A percentile compares a stretch with the other conserved stretches of the same genome.
Conservation (phyloP, 2,113 vertebrate genomes). For the Pachycephala philippinensis region DNA sequence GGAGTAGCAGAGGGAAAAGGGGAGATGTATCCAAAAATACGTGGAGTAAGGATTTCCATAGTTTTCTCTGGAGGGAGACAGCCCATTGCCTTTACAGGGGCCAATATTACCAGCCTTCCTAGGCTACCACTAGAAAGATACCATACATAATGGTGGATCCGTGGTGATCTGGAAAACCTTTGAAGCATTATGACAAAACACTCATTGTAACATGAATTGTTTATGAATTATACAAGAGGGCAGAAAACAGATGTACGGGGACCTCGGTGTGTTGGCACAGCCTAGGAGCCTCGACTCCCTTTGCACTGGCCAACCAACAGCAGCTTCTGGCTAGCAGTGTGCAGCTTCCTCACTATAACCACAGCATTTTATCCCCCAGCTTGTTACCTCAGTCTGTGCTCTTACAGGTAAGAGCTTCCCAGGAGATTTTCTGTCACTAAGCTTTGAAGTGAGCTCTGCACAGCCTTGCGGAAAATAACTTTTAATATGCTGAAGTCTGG, state of each 20-base stretch:
- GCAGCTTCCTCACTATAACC: background rate
- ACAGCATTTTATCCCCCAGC: background rate
- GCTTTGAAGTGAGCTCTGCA: slow-evolving; percentile 8
- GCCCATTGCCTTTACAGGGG: background rate
- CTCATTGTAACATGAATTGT: background rate
- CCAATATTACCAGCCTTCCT: background rate
- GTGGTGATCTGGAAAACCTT: background rate
- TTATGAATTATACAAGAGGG: background rate
- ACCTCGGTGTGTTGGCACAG: background rate
- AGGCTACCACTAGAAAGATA: background rate
- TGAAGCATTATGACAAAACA: background rate
- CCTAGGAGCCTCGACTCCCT: background rate
- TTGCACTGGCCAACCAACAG: background rate
- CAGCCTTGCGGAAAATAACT: slow-evolving; percentile 8
- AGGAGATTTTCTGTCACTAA: slow-evolving; percentile 15
- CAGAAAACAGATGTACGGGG: background rate
- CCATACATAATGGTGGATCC: background rate
- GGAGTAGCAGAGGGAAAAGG: background rate
- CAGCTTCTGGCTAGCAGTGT: background rate
- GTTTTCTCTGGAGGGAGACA: background rate
- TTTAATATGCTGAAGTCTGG: background rate
- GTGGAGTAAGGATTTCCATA: background rate
- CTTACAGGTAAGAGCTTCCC: slow-evolving; percentile 17
- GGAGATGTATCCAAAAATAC: background rate
- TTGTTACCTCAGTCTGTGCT: background rate